Percentiles rank a stretch among this genome's conserved stretches.
Evolutionary conservation across 2,888 invertebrate species (phyloP).

Genomic region (Eugnorisma glareosa): DNA sequence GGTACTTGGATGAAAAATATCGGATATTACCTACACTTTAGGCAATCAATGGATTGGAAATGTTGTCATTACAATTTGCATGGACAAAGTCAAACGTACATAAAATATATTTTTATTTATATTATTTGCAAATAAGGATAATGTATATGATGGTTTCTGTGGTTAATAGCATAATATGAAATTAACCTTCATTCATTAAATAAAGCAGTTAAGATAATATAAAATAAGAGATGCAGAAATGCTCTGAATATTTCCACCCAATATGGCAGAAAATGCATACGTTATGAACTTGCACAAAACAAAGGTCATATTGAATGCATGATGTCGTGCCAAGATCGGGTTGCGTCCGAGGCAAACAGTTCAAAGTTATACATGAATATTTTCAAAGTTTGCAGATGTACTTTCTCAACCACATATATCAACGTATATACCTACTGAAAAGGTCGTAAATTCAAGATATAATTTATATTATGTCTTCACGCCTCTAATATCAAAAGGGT

Average conservation of each 20-base stretch:
- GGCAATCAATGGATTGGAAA: slow-evolving; percentile 12
- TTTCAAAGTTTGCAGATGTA: slow-evolving; percentile 6
- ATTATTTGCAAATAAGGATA: not conserved
- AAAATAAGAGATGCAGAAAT: not conserved
- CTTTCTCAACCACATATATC: not conserved
- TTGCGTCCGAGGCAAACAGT: slow-evolving; percentile 20
- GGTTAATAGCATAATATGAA: not conserved
- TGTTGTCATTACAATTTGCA: slow-evolving; percentile 13
- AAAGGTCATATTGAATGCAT: slow-evolving; percentile 56
- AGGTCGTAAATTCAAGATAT: not conserved
- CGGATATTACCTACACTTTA: slow-evolving; percentile 33
- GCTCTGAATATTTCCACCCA: not conserved
- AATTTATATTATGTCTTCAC: not conserved
- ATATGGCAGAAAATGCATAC: slow-evolving; percentile 24
- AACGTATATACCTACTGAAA: not conserved
- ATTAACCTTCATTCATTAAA: not conserved
- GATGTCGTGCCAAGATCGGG: slow-evolving; percentile 66
- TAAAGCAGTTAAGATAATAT: not conserved
- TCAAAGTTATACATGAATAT: slow-evolving; percentile 34
- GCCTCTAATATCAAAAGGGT: not conserved
- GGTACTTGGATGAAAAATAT: slow-evolving; percentile 65
- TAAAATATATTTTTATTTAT: too few species aligned
- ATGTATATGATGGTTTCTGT: not conserved
- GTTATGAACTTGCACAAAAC: slow-evolving; percentile 24
- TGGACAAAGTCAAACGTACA: not conserved